A percentile compares a stretch with the other conserved stretches of the same genome.
phyloP scores from a whole-genome alignment of 1,140 invertebrate genomes.

The Papilio dardanus region DNA sequence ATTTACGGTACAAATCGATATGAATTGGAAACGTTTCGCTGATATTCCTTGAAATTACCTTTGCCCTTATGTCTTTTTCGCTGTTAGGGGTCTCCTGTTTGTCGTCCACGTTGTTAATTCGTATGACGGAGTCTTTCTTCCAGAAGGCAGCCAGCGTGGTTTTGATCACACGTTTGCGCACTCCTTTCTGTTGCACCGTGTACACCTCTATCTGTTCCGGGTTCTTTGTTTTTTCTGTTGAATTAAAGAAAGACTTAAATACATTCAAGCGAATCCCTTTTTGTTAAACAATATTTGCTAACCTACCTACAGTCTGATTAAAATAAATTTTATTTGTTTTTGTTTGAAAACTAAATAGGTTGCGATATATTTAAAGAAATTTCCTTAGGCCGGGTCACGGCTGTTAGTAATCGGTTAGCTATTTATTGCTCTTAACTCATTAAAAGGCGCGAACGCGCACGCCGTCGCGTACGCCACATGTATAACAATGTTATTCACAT shows the following conservation, averaged over 20 bases:
- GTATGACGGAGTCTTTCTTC: conserved; percentile 85
- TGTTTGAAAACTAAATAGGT: neutral
- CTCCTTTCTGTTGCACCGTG: conserved; percentile 85
- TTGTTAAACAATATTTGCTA: neutral
- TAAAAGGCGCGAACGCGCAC: conserved; percentile 46
- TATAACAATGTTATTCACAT: conserved; percentile 48
- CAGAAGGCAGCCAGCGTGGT: conserved; percentile 85
- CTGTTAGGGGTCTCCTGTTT: conserved; percentile 85
- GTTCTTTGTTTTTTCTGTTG: conserved; percentile 87
- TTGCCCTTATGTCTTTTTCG: conserved; percentile 86
- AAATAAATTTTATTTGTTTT: neutral
- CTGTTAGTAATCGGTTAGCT: conserved; percentile 45
- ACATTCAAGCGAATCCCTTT: neutral
- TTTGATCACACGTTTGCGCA: conserved; percentile 84
- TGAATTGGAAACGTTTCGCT: conserved; percentile 72
- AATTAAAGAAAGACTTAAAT: conserved; percentile 42
- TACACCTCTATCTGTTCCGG: conserved; percentile 86
- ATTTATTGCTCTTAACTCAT: conserved; percentile 54
- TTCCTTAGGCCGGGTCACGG: conserved; percentile 11
- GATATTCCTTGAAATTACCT: conserved; percentile 74
- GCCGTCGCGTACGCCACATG: conserved; percentile 50
- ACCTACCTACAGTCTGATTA: neutral
- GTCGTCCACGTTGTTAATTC: conserved; percentile 88
- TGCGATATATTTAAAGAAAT: conserved; percentile 2
- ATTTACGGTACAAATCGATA: conserved; percentile 23